These are phyloP conservation scores for Eustalomyia histrio DNA, from an alignment of 2,888 invertebrate genomes.

Conservation along the genomic window DNA sequence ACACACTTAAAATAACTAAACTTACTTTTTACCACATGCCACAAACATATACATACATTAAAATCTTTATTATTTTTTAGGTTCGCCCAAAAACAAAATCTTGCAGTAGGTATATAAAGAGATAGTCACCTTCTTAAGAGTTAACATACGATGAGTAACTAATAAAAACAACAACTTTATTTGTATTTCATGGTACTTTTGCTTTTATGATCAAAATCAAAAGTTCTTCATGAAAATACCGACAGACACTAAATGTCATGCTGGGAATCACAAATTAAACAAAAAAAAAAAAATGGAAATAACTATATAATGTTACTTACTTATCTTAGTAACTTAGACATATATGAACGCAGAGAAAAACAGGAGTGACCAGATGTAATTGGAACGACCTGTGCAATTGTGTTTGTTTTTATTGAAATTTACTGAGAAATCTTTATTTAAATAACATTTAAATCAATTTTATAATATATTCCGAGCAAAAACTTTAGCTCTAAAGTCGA, in stretches of 20 bases:
- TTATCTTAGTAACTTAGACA: slow-evolving; percentile 1
- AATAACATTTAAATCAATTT: too few relatives aligned
- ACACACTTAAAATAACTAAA: neutral
- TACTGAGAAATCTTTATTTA: too few relatives aligned
- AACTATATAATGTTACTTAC: slow-evolving; percentile 1
- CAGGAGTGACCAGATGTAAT: neutral
- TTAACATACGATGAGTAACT: slow-evolving; percentile 2
- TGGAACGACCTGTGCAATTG: too few relatives aligned
- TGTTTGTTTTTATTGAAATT: too few relatives aligned
- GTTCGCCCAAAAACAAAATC: neutral
- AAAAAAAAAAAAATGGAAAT: neutral
- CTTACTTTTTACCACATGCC: neutral
- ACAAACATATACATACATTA: neutral
- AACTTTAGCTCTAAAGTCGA: too few relatives aligned
- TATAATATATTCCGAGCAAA: too few relatives aligned
- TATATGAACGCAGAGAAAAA: neutral
- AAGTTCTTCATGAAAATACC: slow-evolving; percentile 10
- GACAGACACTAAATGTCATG: slow-evolving; percentile 22
- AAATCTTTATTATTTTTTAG: neutral
- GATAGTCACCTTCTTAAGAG: neutral
- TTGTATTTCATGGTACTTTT: slow-evolving; percentile 38
- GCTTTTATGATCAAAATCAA: slow-evolving; percentile 50
- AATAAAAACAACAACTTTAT: slow-evolving; percentile 47
- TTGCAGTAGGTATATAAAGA: neutral
- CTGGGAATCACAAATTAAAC: slow-evolving; percentile 28